These are phyloP conservation scores for Sarcophaga peregrina DNA, from an alignment of 1,140 invertebrate genomes.

Conservation along the genomic window DNA sequence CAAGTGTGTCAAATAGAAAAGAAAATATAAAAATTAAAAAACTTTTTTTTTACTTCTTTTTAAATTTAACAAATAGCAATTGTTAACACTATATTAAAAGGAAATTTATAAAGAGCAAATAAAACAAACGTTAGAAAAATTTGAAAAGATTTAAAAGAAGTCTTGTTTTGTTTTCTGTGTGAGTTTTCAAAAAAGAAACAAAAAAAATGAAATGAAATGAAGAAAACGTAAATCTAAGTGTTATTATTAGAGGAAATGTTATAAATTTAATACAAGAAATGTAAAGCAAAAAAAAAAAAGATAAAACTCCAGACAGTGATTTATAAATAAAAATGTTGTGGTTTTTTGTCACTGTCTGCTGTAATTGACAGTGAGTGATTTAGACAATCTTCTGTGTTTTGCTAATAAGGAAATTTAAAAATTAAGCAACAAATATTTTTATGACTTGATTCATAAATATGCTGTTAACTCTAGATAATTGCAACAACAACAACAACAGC, in stretches of 20 bases:
- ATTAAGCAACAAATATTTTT: not conserved
- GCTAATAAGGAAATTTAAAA: not conserved
- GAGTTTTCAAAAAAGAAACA: not conserved
- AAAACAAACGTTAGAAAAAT: not conserved
- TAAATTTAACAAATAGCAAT: not conserved
- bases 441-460: too few relatives aligned
- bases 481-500: not conserved
- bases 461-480: too few relatives aligned
- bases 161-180: not conserved
- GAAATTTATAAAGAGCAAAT: not conserved
- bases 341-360: not conserved
- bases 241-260: constrained; percentile 8
- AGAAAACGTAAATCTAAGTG: not conserved
- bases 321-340: not conserved
- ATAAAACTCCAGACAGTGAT: not conserved
- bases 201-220: not conserved
- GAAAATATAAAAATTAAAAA: not conserved
- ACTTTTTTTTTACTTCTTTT: not conserved
- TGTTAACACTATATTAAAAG: not conserved
- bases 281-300: not conserved
- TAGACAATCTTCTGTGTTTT: not conserved
- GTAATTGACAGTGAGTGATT: constrained; percentile 9
- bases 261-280: not conserved
- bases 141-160: not conserved
- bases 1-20: constrained; percentile 37